phyloP scores from a whole-genome alignment of 1,140 invertebrate species.

The Potamilus streckersoni region DNA sequence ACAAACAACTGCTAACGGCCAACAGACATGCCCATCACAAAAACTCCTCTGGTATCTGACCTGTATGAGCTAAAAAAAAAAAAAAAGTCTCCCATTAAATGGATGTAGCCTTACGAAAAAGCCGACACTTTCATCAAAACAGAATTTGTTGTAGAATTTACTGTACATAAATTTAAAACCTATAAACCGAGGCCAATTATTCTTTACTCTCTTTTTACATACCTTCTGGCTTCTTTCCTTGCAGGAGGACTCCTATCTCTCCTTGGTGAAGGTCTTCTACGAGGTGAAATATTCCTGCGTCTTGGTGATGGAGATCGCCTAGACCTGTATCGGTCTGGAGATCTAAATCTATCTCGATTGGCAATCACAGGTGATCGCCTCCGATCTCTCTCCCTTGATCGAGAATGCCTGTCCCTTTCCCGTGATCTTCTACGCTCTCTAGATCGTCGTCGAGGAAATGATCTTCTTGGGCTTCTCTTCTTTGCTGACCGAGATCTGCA shows the following conservation, averaged over 20 bases:
- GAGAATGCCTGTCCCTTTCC: not conserved
- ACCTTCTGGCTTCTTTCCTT: conserved; percentile 2
- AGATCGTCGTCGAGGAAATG: not conserved
- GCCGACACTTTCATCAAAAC: too few species aligned
- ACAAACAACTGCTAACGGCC: too few species aligned
- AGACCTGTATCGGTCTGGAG: conserved; percentile 4
- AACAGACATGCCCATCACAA: too few species aligned
- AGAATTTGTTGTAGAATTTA: too few species aligned
- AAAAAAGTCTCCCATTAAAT: too few species aligned
- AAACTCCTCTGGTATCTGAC: too few species aligned
- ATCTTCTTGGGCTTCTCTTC: conserved; percentile 2
- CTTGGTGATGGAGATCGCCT: conserved; percentile 13
- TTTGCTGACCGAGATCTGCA: conserved; percentile 15
- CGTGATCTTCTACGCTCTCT: not conserved
- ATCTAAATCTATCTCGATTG: not conserved
- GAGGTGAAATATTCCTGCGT: not conserved
- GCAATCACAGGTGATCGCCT: conserved; percentile 1
- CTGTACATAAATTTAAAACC: too few species aligned
- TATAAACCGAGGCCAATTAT: not conserved
- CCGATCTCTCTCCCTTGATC: conserved; percentile 9
- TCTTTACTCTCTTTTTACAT: not conserved
- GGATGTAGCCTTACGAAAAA: too few species aligned
- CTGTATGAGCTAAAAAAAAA: too few species aligned
- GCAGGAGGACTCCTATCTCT: conserved; percentile 16
- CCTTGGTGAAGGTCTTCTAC: not conserved